phyloP scores from a whole-genome alignment of 2,888 invertebrate genomes.

The Atethmia centrago region DNA sequence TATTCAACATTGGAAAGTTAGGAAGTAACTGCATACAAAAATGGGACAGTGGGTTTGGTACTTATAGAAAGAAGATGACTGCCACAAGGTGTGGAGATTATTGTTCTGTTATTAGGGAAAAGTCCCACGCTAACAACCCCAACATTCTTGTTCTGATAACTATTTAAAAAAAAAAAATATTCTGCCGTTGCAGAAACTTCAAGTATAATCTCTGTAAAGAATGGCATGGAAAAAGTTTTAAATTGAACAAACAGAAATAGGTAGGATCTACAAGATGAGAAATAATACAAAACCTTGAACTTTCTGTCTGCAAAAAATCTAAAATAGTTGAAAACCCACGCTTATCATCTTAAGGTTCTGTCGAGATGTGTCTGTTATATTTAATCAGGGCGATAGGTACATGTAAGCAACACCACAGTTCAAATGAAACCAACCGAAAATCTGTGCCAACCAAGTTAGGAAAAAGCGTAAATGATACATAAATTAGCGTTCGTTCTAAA shows the following conservation, averaged over 20 bases:
- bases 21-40: not conserved
- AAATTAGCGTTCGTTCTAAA: constrained; percentile 60
- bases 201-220: not conserved
- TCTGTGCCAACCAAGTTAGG: constrained; percentile 58
- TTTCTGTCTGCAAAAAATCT: not conserved
- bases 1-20: not conserved
- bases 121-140: too few species aligned
- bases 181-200: not conserved
- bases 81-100: not conserved
- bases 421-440: not conserved
- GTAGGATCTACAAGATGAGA: not conserved
- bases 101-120: not conserved
- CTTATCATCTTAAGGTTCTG: not conserved
- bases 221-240: constrained; percentile 4
- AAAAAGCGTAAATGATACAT: constrained; percentile 58
- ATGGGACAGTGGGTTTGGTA: not conserved
- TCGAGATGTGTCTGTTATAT: not conserved
- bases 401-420: constrained; percentile 17
- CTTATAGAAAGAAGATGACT: not conserved
- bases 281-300: constrained; percentile 17
- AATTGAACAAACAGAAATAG: constrained; percentile 21
- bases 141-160: not conserved
- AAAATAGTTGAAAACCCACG: not conserved
- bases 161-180: too few species aligned
- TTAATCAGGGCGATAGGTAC: not conserved